Percentiles rank a stretch among this genome's conserved stretches.
Conservation (phyloP, 2,888 invertebrate genomes). For the Erebia epiphron region DNA sequence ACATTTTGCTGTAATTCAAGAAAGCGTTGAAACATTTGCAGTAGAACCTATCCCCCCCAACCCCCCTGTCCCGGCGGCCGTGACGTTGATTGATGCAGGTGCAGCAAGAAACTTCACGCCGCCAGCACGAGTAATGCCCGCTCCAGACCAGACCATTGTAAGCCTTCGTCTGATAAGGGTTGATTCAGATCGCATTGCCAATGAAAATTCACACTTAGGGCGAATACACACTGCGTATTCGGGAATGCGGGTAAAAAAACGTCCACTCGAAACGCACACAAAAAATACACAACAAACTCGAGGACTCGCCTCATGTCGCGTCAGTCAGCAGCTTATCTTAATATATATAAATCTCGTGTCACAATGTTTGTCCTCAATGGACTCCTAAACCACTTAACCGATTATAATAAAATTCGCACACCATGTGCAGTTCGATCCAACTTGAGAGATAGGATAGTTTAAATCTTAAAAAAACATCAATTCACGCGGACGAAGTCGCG, state of each 20-base stretch:
- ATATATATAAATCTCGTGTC: too few relatives aligned
- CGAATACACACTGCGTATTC: neutral
- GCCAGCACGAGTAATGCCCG: constrained; percentile 39
- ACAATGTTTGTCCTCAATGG: too few relatives aligned
- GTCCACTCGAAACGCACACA: too few relatives aligned
- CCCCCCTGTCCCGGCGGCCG: constrained; percentile 53
- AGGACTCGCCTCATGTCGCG: too few relatives aligned
- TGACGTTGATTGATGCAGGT: constrained; percentile 78
- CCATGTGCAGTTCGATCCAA: too few relatives aligned
- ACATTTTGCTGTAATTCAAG: constrained; percentile 35
- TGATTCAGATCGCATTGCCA: constrained; percentile 10
- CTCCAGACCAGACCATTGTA: constrained; percentile 36
- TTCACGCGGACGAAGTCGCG: too few relatives aligned
- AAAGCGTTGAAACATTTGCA: constrained; percentile 40
- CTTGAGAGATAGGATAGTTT: too few relatives aligned
- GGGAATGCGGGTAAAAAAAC: neutral
- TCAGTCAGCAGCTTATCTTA: too few relatives aligned
- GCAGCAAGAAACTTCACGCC: constrained; percentile 63
- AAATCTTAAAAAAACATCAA: too few relatives aligned
- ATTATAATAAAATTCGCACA: too few relatives aligned
- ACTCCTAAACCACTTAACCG: too few relatives aligned
- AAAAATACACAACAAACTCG: too few relatives aligned
- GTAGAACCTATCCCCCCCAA: constrained; percentile 50
- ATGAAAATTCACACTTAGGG: neutral
- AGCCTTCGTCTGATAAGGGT: constrained; percentile 29